These are phyloP conservation scores for Amblyteles armatorius DNA, from an alignment of 2,888 invertebrate genomes.

Conservation along the genomic window DNA sequence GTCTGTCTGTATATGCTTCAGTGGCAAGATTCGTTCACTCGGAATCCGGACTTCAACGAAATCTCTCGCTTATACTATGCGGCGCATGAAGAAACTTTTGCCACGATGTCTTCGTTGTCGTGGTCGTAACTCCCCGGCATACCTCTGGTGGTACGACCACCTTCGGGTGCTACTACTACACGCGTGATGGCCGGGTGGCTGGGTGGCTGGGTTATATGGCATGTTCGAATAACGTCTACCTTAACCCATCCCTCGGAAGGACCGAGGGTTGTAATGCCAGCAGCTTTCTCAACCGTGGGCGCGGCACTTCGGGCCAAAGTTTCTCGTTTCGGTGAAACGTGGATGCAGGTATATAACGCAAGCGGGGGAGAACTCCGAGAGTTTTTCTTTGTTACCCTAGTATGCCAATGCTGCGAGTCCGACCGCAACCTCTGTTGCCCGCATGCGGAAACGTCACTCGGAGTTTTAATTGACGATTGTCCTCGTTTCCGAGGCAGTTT, in stretches of 20 bases:
- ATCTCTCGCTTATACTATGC: constrained; percentile 41
- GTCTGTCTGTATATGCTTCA: not conserved
- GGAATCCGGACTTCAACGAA: constrained; percentile 44
- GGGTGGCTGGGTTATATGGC: not conserved
- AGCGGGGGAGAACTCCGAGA: not conserved
- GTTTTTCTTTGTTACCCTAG: constrained; percentile 6
- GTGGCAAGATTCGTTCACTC: constrained; percentile 38
- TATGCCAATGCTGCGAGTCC: constrained; percentile 16
- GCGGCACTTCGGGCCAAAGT: constrained; percentile 40
- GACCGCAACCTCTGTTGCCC: constrained; percentile 8
- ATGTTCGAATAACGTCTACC: constrained; percentile 32
- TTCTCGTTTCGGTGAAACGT: constrained; percentile 36
- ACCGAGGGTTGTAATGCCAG: constrained; percentile 13
- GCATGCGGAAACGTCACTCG: constrained; percentile 35
- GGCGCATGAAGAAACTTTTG: constrained; percentile 38
- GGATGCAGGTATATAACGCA: not conserved
- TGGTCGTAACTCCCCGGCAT: constrained; percentile 45
- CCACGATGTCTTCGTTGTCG: constrained; percentile 35
- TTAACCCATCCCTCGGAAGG: constrained; percentile 8
- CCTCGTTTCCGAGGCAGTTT: constrained; percentile 1
- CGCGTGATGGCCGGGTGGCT: not conserved
- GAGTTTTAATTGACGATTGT: constrained; percentile 43
- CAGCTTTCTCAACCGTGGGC: constrained; percentile 31
- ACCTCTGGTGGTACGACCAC: constrained; percentile 5
- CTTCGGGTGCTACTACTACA: constrained; percentile 18